Percentiles rank a stretch among this genome's conserved stretches.
phyloP scores from a whole-genome alignment of 2,797 vertebrate species.

The Psittacula echo region DNA sequence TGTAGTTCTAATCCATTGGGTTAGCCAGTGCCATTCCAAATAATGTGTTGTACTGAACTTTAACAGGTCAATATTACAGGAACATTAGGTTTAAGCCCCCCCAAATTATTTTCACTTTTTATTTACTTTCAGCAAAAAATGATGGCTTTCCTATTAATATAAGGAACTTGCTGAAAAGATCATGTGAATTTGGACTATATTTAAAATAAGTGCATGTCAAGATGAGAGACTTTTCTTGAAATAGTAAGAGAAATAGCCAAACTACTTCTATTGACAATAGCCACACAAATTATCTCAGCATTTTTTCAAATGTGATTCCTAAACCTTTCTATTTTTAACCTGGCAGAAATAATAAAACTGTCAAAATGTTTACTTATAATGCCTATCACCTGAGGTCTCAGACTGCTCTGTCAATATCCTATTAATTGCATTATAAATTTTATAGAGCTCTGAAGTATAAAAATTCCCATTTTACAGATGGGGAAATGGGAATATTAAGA shows the following conservation, averaged over 20 bases:
- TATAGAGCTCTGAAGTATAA: conserved; percentile 59
- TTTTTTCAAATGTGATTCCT: background rate
- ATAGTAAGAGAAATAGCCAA: background rate
- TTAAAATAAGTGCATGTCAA: background rate
- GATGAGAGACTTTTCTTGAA: background rate
- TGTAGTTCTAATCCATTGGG: background rate
- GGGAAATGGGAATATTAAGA: conserved; percentile 65
- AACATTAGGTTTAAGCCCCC: background rate
- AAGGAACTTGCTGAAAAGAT: background rate
- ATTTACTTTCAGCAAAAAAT: background rate
- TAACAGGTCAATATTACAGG: background rate
- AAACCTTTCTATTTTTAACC: conserved; percentile 33
- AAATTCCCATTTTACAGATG: conserved; percentile 62
- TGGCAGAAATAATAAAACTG: conserved; percentile 53
- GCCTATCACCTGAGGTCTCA: conserved; percentile 56
- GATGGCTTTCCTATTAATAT: background rate
- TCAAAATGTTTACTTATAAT: conserved; percentile 60
- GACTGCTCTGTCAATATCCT: conserved; percentile 59
- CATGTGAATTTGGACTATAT: background rate
- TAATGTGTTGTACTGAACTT: background rate
- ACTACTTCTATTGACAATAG: background rate
- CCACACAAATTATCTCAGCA: background rate
- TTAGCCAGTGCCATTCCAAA: background rate
- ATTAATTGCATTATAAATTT: conserved; percentile 72
- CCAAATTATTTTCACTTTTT: background rate